A percentile compares a stretch with the other conserved stretches of the same genome.
Evolutionary conservation across 2,888 invertebrate species (phyloP).

Genomic region (Hypercompe scribonia): DNA sequence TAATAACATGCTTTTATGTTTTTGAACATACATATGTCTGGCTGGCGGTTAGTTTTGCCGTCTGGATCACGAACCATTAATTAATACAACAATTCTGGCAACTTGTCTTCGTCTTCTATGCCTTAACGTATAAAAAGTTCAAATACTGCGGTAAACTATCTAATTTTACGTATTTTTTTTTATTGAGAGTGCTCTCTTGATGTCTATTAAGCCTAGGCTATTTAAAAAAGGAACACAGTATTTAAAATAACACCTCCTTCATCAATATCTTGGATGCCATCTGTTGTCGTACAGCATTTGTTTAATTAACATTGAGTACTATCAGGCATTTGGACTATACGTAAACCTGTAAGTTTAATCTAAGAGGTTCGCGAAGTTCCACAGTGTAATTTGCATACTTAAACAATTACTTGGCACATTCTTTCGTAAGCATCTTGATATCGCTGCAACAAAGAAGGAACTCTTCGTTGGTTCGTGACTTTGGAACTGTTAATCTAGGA

Average conservation of each 20-base stretch:
- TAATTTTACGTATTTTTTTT: background rate
- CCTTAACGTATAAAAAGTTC: no score
- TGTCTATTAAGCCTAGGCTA: background rate
- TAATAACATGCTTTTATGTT: no score
- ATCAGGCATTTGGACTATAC: conserved; percentile 53
- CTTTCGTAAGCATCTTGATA: conserved; percentile 65
- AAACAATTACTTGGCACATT: conserved; percentile 80
- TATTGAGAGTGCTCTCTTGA: background rate
- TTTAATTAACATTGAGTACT: conserved; percentile 73
- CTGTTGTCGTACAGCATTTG: conserved; percentile 23
- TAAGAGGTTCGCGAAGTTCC: conserved; percentile 28
- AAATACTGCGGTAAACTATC: background rate
- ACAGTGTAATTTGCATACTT: conserved; percentile 76
- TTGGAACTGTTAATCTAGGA: conserved; percentile 13
- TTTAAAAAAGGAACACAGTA: conserved; percentile 22
- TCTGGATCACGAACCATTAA: no score
- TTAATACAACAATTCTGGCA: no score
- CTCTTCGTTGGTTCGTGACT: conserved; percentile 47
- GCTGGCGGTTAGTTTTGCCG: no score
- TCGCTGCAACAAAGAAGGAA: conserved; percentile 44
- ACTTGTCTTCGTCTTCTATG: no score
- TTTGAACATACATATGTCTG: no score
- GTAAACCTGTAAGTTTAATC: conserved; percentile 52
- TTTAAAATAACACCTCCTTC: conserved; percentile 12
- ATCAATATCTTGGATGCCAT: conserved; percentile 17